Base-by-base conservation (phyloP, 2,888 invertebrate genomes). In the Aspidiotus destructor region DNA sequence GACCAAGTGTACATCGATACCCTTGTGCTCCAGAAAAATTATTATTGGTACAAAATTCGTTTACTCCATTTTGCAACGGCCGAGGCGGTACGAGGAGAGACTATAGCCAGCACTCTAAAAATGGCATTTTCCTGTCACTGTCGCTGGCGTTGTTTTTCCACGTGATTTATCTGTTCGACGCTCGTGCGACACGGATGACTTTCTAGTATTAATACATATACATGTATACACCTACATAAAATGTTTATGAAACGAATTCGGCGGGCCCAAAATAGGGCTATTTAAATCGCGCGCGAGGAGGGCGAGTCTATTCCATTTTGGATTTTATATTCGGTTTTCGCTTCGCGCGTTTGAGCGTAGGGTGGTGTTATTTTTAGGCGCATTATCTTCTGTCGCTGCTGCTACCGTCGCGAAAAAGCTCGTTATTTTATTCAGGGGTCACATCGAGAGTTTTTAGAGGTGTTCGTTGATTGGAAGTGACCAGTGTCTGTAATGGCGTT, bases 381-480 rank as follows among this genome's bases (percentile, higher is more conserved):
- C 58, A 61, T 61, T 44, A 61, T 42, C 61, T 44, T 42, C n/a
- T 61, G 13, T 7, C 28, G 60, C 28, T 41, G 41, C 28, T 28
- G 28, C 28, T 5, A 5, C 28, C 28, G 28, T 28, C 28, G 28
- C 15, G 57, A 57, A 44, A 65, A 65, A 65, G 65, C 65, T 65
- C 65, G 65, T 65, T 65, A 65, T 64, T 57, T 64, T 64, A 64
- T 65, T 65, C 58, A 65, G 60, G 65, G 65, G 65, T 57, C 65
- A 57, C 52, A n/a, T n/a, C 48, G 40, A 40, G 58, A 58, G 58
- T 58, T 57, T 65, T 65, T 65, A 48, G 57, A 65, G 65, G 65
- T 65, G 65, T 65, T 65, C 65, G 65, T 65, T 65, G 65, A 65
- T 65, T 65, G 65, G 65, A 65, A 58, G 65, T 65, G 65, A 58